Evolutionary conservation across 2,113 vertebrate species (phyloP).

Genomic region (Capricornis sumatraensis): DNA sequence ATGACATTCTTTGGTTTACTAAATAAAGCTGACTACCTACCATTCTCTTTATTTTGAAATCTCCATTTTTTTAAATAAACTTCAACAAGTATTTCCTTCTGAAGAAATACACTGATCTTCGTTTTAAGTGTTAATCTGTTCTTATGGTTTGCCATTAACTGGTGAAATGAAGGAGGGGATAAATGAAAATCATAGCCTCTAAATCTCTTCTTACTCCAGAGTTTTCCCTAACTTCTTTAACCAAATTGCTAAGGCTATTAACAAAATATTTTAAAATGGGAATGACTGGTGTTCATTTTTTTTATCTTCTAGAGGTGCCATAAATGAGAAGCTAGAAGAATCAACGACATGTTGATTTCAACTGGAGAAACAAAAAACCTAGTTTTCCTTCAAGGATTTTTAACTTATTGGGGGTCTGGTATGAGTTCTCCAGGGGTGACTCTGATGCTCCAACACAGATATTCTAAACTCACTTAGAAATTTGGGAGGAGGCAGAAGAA

Average conservation of each 20-base stretch:
- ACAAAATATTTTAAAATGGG: background rate
- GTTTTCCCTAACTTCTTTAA: background rate
- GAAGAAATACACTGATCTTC: background rate
- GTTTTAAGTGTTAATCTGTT: conserved; percentile 6
- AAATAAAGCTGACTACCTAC: conserved; percentile 4
- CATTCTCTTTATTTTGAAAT: conserved; percentile 13
- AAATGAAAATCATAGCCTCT: conserved; percentile 15
- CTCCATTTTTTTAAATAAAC: background rate
- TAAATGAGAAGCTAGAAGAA: conserved; percentile 2
- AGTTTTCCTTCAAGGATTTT: background rate
- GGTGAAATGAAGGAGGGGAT: background rate
- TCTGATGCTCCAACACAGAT: conserved; percentile 9
- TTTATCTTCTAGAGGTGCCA: background rate
- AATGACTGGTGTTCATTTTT: background rate
- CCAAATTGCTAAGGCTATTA: background rate
- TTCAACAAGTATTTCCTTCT: conserved; percentile 31
- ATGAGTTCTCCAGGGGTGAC: background rate
- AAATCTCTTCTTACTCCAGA: background rate
- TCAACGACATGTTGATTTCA: background rate
- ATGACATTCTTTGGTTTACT: conserved; percentile 19
- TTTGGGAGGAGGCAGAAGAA: background rate
- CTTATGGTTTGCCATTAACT: conserved; percentile 44
- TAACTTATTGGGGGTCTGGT: background rate
- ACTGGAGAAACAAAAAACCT: background rate
- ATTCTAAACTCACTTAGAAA: conserved; percentile 32